phyloP scores from a whole-genome alignment of 2,888 invertebrate species.

The Dione juno region DNA sequence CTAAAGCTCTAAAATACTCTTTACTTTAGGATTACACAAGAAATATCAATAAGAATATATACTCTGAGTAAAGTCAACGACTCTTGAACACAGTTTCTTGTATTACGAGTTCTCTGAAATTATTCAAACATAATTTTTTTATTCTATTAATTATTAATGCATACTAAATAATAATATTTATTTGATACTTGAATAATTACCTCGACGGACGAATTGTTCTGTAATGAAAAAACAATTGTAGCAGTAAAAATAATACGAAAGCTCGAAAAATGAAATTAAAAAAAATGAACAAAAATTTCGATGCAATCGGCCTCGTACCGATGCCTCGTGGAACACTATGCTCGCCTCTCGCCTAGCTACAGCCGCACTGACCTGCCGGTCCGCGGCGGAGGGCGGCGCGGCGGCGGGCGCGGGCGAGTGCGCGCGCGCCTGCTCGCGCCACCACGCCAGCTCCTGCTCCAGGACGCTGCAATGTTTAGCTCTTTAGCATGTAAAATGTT shows the following conservation, averaged over 20 bases:
- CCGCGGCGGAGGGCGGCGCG: slow-evolving; percentile 54
- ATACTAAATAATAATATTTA: neutral
- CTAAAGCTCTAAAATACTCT: neutral
- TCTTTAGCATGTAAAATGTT: too few relatives aligned
- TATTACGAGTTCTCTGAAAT: slow-evolving; percentile 68
- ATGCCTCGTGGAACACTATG: too few relatives aligned
- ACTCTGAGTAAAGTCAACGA: slow-evolving; percentile 74
- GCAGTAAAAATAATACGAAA: neutral
- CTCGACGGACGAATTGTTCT: slow-evolving; percentile 31
- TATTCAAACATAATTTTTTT: slow-evolving; percentile 2
- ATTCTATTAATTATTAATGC: neutral
- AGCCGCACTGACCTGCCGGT: slow-evolving; percentile 67
- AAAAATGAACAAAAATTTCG: too few relatives aligned
- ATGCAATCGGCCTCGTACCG: too few relatives aligned
- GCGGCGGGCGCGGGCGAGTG: slow-evolving; percentile 69
- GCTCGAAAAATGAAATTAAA: neutral
- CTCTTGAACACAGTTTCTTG: slow-evolving; percentile 73
- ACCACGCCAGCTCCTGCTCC: slow-evolving; percentile 74
- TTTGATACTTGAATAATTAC: slow-evolving; percentile 14
- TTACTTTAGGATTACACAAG: neutral
- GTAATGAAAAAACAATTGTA: slow-evolving; percentile 18
- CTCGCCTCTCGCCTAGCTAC: too few relatives aligned
- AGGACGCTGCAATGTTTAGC: slow-evolving; percentile 60
- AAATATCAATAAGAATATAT: slow-evolving; percentile 41
- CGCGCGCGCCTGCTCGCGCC: slow-evolving; percentile 74